Evolutionary conservation across 2,888 invertebrate genomes (phyloP).

Genomic region (Chouioia cunea): DNA sequence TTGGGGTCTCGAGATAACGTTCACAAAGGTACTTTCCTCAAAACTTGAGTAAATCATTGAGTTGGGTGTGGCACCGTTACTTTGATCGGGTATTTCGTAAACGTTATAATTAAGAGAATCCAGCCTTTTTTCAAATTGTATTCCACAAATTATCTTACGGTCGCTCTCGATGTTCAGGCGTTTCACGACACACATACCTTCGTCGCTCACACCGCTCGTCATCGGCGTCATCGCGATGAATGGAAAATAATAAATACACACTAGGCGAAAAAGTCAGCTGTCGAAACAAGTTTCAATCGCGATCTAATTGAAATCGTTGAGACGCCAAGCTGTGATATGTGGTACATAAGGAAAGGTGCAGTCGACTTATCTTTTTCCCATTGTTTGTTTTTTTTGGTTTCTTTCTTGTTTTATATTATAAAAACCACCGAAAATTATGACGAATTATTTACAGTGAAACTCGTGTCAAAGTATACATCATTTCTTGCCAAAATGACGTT

Average conservation of each 20-base stretch:
- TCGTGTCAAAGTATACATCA: slow-evolving; percentile 18
- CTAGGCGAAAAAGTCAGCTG: too few relatives aligned
- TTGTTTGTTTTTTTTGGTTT: slow-evolving; percentile 21
- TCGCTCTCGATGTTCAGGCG: slow-evolving; percentile 10
- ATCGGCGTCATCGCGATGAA: neutral
- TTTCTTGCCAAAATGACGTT: slow-evolving; percentile 2
- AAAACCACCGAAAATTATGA: slow-evolving; percentile 44
- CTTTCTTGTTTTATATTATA: slow-evolving; percentile 26
- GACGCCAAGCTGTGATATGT: slow-evolving; percentile 42
- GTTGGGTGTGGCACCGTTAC: too few relatives aligned
- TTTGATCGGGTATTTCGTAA: too few relatives aligned
- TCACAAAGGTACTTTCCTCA: too few relatives aligned
- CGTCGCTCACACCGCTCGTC: neutral
- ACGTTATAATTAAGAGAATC: too few relatives aligned
- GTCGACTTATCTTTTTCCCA: slow-evolving; percentile 26
- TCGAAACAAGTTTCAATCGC: neutral
- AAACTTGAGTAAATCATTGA: too few relatives aligned
- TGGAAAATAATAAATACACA: slow-evolving; percentile 1
- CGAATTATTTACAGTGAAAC: slow-evolving; percentile 45
- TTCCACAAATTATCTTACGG: too few relatives aligned
- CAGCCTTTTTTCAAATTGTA: too few relatives aligned
- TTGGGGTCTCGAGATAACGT: slow-evolving; percentile 11
- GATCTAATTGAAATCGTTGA: too few relatives aligned
- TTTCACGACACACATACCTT: slow-evolving; percentile 9
- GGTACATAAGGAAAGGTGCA: slow-evolving; percentile 31